Evolutionary conservation across 2,113 vertebrate genomes (phyloP).

Genomic region (Clupea harengus): DNA sequence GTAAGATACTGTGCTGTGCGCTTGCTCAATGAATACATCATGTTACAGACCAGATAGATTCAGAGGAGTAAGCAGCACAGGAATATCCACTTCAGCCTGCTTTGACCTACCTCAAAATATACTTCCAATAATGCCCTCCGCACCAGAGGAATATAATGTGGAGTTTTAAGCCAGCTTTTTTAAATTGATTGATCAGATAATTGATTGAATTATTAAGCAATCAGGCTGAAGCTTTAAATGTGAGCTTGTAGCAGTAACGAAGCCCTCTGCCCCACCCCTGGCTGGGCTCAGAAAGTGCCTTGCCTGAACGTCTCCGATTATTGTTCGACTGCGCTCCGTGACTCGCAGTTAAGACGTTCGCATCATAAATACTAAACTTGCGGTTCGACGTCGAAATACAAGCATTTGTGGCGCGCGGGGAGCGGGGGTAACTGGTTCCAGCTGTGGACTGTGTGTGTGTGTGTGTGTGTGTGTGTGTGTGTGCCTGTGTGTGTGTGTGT

Average conservation of each 20-base stretch:
- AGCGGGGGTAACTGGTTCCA: conserved; percentile 51
- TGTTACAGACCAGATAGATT: too few relatives aligned
- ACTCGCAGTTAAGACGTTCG: conserved; percentile 46
- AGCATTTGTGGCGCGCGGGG: conserved; percentile 41
- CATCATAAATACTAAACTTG: conserved; percentile 47
- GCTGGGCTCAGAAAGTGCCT: too few relatives aligned
- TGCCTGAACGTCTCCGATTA: not conserved
- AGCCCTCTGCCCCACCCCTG: not conserved
- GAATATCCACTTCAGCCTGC: too few relatives aligned
- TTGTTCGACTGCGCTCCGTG: conserved; percentile 36
- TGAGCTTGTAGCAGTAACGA: not conserved
- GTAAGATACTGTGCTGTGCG: too few relatives aligned
- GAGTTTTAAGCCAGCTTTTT: not conserved
- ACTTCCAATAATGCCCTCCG: not conserved
- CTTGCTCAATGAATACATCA: too few relatives aligned
- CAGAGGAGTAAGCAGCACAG: too few relatives aligned
- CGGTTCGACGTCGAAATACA: conserved; percentile 51
- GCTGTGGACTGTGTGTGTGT: conserved; percentile 26
- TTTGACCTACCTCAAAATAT: not conserved
- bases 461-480: too few relatives aligned
- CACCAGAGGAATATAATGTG: not conserved
- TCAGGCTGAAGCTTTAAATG: not conserved
- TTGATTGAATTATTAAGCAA: not conserved
- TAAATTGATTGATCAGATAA: not conserved
- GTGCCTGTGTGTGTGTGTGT: too few relatives aligned